phyloP scores from a whole-genome alignment of 2,888 invertebrate genomes.

The Rotaria sp. region DNA sequence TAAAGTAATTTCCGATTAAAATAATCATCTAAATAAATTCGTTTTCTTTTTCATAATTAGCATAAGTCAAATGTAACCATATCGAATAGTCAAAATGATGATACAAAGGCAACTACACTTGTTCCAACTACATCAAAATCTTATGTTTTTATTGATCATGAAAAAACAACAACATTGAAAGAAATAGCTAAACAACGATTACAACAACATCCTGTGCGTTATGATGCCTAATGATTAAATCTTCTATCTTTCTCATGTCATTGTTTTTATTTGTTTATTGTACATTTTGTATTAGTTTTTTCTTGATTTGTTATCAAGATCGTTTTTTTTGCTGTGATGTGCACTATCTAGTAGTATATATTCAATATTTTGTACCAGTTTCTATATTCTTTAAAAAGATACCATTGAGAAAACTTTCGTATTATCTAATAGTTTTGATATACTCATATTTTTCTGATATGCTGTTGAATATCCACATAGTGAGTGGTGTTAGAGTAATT shows the following conservation, averaged over 20 bases:
- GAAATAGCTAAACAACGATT: background rate
- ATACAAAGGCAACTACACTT: background rate
- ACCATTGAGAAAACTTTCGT: too few relatives aligned
- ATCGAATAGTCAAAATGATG: background rate
- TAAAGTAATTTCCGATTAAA: background rate
- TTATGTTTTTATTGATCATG: conserved; percentile 24
- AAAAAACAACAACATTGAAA: background rate
- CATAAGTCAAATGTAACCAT: background rate
- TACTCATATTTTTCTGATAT: too few relatives aligned
- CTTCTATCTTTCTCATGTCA: too few relatives aligned
- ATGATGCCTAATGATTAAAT: background rate
- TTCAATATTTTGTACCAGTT: too few relatives aligned
- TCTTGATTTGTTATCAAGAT: too few relatives aligned
- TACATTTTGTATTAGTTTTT: background rate
- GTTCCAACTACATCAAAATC: background rate
- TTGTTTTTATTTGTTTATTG: background rate
- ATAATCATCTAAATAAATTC: background rate
- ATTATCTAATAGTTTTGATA: too few relatives aligned
- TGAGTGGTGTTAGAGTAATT: too few relatives aligned
- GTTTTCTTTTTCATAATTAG: background rate
- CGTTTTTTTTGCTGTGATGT: too few relatives aligned
- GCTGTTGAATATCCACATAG: too few relatives aligned
- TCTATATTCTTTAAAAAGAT: too few relatives aligned
- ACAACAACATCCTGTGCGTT: background rate
- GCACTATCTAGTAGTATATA: too few relatives aligned